A percentile compares a stretch with the other conserved stretches of the same genome.
phyloP scores from a whole-genome alignment of 2,888 invertebrate species.

The Uloborus plumipes region DNA sequence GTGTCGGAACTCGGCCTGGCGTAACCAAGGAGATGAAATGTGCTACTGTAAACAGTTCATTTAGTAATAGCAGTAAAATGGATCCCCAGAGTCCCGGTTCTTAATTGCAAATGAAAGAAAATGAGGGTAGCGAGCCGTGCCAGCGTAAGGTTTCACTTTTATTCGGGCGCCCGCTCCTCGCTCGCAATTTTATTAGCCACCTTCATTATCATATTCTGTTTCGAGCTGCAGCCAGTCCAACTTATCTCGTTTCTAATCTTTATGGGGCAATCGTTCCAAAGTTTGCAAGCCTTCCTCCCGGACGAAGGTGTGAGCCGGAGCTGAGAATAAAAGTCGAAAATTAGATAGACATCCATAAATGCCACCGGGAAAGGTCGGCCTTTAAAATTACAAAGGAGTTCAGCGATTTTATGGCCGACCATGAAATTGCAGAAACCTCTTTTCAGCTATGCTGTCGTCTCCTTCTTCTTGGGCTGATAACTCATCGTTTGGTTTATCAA shows the following conservation, averaged over 20 bases:
- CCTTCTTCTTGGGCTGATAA: conserved; percentile 17
- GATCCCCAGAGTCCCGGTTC: conserved; percentile 61
- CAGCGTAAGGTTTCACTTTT: conserved; percentile 64
- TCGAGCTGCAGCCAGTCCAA: conserved; percentile 39
- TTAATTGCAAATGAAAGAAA: conserved; percentile 66
- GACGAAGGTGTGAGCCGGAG: conserved; percentile 52
- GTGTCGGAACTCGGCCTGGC: conserved; percentile 40
- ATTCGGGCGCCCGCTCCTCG: conserved; percentile 42
- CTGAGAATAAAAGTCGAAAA: conserved; percentile 60
- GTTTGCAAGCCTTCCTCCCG: conserved; percentile 29
- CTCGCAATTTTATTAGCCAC: conserved; percentile 64
- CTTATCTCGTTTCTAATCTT: conserved; percentile 64
- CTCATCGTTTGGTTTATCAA: conserved; percentile 9
- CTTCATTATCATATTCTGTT: conserved; percentile 65
- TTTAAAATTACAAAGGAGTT: conserved; percentile 41
- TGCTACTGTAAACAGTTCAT: conserved; percentile 65
- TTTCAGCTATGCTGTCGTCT: conserved; percentile 30
- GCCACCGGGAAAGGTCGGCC: conserved; percentile 16
- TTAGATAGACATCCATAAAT: conserved; percentile 59
- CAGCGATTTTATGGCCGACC: conserved; percentile 40
- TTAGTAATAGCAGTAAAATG: conserved; percentile 65
- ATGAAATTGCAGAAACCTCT: conserved; percentile 30
- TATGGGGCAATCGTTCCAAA: conserved; percentile 64
- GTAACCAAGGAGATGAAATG: conserved; percentile 65
- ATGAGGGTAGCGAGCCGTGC: conserved; percentile 53